A percentile compares a stretch with the other conserved stretches of the same genome.
These are phyloP conservation scores for Erythrocercus mccallii DNA, from an alignment of 2,113 vertebrate genomes.

Conservation along the genomic window DNA sequence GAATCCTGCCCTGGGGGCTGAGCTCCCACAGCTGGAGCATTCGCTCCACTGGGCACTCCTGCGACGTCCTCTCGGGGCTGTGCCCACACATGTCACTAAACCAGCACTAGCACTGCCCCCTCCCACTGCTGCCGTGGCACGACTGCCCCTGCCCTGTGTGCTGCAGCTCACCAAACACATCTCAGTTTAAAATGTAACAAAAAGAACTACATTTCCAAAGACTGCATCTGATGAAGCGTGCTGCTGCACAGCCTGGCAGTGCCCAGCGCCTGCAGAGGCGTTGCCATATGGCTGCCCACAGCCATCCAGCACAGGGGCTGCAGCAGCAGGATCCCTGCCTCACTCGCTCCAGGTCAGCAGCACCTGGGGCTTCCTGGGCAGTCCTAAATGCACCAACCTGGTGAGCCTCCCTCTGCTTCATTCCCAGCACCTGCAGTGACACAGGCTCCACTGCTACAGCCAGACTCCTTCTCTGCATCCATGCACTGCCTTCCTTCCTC, in stretches of 20 bases:
- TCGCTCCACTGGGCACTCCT: not conserved
- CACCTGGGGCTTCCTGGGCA: not conserved
- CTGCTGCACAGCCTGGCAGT: not conserved
- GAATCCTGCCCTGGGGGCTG: not conserved
- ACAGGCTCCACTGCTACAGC: not conserved
- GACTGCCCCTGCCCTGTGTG: not conserved
- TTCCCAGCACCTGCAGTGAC: not conserved
- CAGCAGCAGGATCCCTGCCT: not conserved
- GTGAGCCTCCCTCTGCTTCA: not conserved
- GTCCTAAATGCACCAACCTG: not conserved
- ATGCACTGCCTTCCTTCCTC: not conserved
- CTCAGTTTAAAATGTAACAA: not conserved
- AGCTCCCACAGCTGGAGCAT: not conserved
- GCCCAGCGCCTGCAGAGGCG: accelerated
- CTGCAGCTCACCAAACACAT: not conserved
- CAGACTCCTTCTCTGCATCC: not conserved
- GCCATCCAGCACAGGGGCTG: not conserved
- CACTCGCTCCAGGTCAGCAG: not conserved
- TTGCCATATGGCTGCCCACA: not conserved
- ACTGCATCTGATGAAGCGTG: not conserved
- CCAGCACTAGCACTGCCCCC: not conserved
- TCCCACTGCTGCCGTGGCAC: accelerated
- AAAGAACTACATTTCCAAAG: not conserved
- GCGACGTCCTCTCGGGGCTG: accelerated
- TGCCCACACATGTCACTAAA: accelerated